phyloP scores from a whole-genome alignment of 1,140 invertebrate species.

The Teleopsis dalmanni region DNA sequence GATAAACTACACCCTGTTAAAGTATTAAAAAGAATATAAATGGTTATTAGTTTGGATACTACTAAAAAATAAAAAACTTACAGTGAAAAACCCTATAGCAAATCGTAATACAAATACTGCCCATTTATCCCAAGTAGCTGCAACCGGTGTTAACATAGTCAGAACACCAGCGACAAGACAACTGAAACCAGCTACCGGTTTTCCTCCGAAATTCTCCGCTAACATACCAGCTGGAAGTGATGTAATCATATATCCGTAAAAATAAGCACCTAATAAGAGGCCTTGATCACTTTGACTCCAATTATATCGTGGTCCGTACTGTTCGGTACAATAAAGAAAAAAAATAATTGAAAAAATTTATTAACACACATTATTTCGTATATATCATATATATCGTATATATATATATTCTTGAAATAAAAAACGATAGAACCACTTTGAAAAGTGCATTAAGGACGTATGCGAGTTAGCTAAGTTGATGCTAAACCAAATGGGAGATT shows the following conservation, averaged over 20 bases:
- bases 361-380: no score
- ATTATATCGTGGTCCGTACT: slow-evolving; percentile 52
- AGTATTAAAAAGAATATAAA: slow-evolving; percentile 4
- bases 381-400: no score
- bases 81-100: slow-evolving; percentile 58
- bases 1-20: slow-evolving; percentile 64
- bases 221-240: slow-evolving; percentile 60
- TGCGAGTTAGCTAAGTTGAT: no score
- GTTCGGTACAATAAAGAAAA: no score
- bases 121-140: slow-evolving; percentile 53
- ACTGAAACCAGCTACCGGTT: slow-evolving; percentile 53
- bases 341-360: no score
- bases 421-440: no score
- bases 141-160: slow-evolving; percentile 59
- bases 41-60: background rate
- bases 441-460: no score
- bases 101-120: slow-evolving; percentile 57
- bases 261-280: slow-evolving; percentile 57
- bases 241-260: slow-evolving; percentile 55
- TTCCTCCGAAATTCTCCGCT: slow-evolving; percentile 65
- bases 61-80: slow-evolving; percentile 27
- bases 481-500: no score
- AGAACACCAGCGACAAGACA: slow-evolving; percentile 58
- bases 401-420: no score
- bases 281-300: slow-evolving; percentile 58